A percentile compares a stretch with the other conserved stretches of the same genome.
phyloP scores from a whole-genome alignment of 2,113 vertebrate species.

The Cochlearius cochlearius region DNA sequence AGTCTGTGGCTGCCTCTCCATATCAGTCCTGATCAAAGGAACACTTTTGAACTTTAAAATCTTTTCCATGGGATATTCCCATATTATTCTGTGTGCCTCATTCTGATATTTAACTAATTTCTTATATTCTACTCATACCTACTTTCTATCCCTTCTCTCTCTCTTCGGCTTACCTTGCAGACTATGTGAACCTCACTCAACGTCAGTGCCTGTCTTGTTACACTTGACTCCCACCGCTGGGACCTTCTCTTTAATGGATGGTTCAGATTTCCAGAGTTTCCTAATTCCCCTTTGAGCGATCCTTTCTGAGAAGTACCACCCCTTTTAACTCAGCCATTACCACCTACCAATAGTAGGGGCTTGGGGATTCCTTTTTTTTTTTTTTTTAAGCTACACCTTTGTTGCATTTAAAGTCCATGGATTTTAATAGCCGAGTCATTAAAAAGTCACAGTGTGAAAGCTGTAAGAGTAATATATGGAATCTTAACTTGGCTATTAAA shows the following conservation, averaged over 20 bases:
- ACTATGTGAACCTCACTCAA: not conserved
- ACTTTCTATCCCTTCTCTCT: not conserved
- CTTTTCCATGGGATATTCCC: not conserved
- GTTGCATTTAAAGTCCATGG: not conserved
- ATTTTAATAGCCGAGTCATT: not conserved
- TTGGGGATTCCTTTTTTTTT: not conserved
- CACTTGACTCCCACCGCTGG: not conserved
- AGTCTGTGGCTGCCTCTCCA: not conserved
- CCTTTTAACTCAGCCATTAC: not conserved
- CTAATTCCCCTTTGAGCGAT: not conserved
- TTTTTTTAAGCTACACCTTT: not conserved
- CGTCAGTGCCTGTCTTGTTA: not conserved
- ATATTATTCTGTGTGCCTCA: not conserved
- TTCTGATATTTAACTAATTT: not conserved
- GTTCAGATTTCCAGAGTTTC: not conserved
- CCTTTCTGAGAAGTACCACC: not conserved
- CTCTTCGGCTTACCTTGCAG: not conserved
- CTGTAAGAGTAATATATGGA: not conserved
- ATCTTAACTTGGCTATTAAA: not conserved
- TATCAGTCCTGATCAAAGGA: not conserved
- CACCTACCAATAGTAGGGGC: not conserved
- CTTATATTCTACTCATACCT: not conserved
- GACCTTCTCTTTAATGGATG: not conserved
- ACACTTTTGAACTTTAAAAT: not conserved
- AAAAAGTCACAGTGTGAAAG: slow-evolving; percentile 4